Conservation (phyloP, 2,797 vertebrate genomes). For the Neomorphus geoffroyi region DNA sequence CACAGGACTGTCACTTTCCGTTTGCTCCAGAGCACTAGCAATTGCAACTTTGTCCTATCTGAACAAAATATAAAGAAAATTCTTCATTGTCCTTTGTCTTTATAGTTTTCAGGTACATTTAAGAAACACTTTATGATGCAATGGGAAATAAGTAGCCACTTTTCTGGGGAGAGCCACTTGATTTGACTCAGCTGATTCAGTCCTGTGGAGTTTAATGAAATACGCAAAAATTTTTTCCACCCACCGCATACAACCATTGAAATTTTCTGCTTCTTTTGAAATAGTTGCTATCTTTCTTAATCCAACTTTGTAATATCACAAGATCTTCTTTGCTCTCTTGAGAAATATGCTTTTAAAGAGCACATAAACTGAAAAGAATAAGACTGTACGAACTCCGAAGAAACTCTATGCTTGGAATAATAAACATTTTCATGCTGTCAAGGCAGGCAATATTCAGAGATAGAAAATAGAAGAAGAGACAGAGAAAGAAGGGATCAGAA, state of each 20-base stretch:
- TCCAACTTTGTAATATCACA: background rate
- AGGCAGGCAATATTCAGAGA: background rate
- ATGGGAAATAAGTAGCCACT: background rate
- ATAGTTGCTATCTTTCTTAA: background rate
- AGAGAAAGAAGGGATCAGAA: background rate
- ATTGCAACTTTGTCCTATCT: background rate
- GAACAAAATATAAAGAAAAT: background rate
- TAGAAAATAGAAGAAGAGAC: background rate
- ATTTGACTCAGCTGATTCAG: background rate
- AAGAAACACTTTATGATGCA: background rate
- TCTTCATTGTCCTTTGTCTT: background rate
- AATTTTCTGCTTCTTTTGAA: constrained; percentile 5
- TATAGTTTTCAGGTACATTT: constrained; percentile 1
- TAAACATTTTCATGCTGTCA: background rate
- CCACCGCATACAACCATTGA: background rate
- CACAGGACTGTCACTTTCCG: fast-evolving
- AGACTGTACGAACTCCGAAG: background rate
- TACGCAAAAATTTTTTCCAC: background rate
- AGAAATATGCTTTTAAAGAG: background rate
- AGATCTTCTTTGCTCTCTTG: background rate
- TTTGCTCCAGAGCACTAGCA: background rate
- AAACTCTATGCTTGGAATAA: background rate
- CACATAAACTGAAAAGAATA: background rate
- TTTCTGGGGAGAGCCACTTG: constrained; percentile 25
- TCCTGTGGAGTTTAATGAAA: constrained; percentile 1